Evolutionary conservation across 2,113 vertebrate species (phyloP).

Genomic region (Laticauda laticaudata): DNA sequence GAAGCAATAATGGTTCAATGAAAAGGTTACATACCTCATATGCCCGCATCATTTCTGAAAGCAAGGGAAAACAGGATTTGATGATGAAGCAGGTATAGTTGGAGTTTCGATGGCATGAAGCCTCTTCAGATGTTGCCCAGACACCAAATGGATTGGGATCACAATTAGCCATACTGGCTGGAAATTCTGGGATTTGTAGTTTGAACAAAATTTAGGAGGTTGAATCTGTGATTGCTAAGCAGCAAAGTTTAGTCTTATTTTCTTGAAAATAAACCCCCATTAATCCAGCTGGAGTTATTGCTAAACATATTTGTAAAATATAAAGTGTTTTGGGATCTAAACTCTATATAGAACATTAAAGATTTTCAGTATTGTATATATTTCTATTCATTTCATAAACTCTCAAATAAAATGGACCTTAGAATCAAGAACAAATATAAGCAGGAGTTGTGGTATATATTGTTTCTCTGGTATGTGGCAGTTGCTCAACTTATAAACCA

Average conservation of each 20-base stretch:
- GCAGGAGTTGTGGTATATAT: background rate
- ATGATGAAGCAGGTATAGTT: background rate
- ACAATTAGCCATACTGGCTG: background rate
- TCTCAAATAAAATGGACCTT: background rate
- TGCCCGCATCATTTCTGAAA: background rate
- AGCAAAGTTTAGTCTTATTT: background rate
- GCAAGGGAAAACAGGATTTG: background rate
- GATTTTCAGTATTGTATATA: background rate
- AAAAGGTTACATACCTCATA: background rate
- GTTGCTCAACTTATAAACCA: constrained; percentile 4
- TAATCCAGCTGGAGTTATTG: background rate
- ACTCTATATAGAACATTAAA: background rate
- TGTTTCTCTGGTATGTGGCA: background rate
- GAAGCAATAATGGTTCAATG: background rate
- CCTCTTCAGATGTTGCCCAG: background rate
- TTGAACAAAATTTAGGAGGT: background rate
- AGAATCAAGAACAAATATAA: background rate
- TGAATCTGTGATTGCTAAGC: background rate
- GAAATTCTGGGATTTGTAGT: background rate
- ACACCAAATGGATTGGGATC: background rate
- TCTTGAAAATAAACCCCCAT: background rate
- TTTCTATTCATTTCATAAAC: background rate
- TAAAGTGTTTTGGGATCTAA: background rate
- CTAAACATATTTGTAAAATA: background rate
- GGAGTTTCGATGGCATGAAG: background rate